These are phyloP conservation scores for Atopsyche davidsoni DNA, from an alignment of 1,140 invertebrate species.

Conservation along the genomic window DNA sequence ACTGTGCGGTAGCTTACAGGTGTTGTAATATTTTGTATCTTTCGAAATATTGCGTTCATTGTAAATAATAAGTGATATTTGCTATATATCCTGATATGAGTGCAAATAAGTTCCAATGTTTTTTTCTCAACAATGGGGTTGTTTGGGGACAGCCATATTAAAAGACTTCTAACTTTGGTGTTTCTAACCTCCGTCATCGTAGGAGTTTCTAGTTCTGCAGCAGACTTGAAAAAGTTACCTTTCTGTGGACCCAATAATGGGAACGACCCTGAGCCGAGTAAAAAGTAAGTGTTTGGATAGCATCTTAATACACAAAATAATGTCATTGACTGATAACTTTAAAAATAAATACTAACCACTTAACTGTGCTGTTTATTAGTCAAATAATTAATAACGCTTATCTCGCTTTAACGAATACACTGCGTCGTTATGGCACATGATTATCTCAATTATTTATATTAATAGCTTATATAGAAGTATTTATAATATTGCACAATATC, in stretches of 20 bases:
- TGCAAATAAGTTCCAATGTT: constrained; percentile 13
- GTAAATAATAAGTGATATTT: constrained; percentile 1
- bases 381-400: no score
- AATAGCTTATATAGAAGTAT: not conserved
- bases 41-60: not conserved
- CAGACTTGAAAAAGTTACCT: constrained; percentile 16
- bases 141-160: constrained; percentile 14
- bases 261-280: constrained; percentile 6
- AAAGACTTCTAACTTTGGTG: constrained; percentile 11
- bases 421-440: no score
- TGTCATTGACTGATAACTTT: not conserved
- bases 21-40: not conserved
- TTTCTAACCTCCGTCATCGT: constrained; percentile 9
- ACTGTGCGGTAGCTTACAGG: not conserved
- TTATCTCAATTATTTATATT: not conserved
- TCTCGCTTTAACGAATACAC: no score
- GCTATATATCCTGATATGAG: constrained; percentile 20
- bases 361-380: not conserved
- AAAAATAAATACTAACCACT: not conserved
- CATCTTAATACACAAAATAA: not conserved
- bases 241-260: constrained; percentile 7
- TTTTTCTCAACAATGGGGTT: constrained; percentile 17
- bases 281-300: constrained; percentile 11
- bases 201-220: constrained; percentile 5
- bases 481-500: no score